Percentiles rank a stretch among this genome's conserved stretches.
These are phyloP conservation scores for Ploceus nigricollis DNA, from an alignment of 2,113 vertebrate species.

Conservation along the genomic window DNA sequence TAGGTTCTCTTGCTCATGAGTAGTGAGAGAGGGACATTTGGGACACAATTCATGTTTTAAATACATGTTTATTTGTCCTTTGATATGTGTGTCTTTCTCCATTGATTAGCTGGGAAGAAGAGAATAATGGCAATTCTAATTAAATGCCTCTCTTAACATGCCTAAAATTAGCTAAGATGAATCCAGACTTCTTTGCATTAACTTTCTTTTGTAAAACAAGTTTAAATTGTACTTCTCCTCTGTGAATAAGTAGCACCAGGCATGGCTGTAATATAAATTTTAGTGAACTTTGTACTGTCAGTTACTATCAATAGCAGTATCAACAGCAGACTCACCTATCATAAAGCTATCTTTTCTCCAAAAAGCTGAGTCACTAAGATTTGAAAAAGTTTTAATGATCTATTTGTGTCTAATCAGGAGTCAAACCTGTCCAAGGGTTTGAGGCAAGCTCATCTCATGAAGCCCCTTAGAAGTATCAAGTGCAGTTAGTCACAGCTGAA, in stretches of 20 bases:
- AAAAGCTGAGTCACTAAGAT: not conserved
- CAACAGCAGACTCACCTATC: not conserved
- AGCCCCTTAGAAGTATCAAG: not conserved
- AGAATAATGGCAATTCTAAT: conserved; percentile 2
- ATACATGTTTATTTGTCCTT: conserved; percentile 28
- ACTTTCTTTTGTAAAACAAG: not conserved
- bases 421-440: not conserved
- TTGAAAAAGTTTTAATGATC: not conserved
- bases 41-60: conserved; percentile 8
- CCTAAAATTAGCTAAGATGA: not conserved
- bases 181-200: not conserved
- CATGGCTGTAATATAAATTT: not conserved
- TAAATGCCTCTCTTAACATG: not conserved
- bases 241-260: not conserved
- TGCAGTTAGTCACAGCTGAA: not conserved
- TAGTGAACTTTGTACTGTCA: not conserved
- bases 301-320: not conserved
- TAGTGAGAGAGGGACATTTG: not conserved
- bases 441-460: not conserved
- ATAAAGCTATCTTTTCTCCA: not conserved
- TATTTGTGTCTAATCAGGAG: not conserved
- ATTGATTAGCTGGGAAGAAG: not conserved
- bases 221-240: not conserved
- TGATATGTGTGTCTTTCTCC: not conserved
- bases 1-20: not conserved